Percentiles rank a stretch among this genome's conserved stretches.
Conservation (phyloP, 2,888 invertebrate species). For the Cheilosia vernalis region DNA sequence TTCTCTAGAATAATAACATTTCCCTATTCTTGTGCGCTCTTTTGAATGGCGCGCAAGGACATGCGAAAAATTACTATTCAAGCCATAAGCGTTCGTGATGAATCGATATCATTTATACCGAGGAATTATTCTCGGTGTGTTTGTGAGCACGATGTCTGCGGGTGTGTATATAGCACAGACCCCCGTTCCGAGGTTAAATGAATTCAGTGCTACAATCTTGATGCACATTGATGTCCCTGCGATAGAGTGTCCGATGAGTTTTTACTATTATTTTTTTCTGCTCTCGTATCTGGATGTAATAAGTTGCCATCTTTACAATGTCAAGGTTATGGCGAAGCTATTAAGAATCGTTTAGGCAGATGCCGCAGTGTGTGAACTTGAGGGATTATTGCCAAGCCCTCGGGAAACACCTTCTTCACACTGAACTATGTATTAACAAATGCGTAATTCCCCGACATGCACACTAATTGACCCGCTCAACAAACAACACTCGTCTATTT, state of each 20-base stretch:
- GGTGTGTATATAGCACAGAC: neutral
- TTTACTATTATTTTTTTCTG: neutral
- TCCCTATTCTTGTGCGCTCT: conserved; percentile 58
- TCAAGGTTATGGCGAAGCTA: conserved; percentile 19
- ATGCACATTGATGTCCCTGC: conserved; percentile 34
- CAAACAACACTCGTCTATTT: neutral
- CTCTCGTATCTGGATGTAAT: neutral
- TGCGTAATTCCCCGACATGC: neutral
- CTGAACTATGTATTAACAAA: neutral
- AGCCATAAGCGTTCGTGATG: conserved; percentile 71
- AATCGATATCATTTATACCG: conserved; percentile 73
- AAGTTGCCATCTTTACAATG: conserved; percentile 30
- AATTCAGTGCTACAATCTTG: conserved; percentile 36
- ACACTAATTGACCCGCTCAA: neutral
- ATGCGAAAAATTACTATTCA: conserved; percentile 73
- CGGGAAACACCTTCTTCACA: neutral
- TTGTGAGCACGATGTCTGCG: conserved; percentile 18
- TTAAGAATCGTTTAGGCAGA: conserved; percentile 12
- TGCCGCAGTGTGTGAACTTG: neutral
- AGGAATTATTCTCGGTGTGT: conserved; percentile 43
- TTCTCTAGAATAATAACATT: conserved; percentile 70
- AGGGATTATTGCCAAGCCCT: neutral
- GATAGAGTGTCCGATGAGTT: conserved; percentile 40
- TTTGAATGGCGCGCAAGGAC: conserved; percentile 67
- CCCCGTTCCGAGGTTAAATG: conserved; percentile 36